Evolutionary conservation across 2,113 vertebrate genomes (phyloP), one percentile per base, ranked within the genome.

Genomic region (Marmota monax): DNA sequence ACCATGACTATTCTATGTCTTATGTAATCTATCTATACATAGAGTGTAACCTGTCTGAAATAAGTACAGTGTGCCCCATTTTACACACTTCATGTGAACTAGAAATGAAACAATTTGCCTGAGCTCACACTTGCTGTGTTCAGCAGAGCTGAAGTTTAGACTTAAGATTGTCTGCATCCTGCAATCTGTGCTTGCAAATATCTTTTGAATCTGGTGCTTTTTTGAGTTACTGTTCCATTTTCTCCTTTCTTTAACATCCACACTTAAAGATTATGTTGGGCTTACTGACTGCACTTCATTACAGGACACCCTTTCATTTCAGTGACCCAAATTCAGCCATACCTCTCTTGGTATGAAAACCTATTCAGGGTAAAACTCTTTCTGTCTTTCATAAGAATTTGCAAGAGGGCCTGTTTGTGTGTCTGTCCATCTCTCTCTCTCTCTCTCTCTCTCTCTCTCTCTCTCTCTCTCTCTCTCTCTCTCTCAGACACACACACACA

Each of bases 391-490:
- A 27, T 13, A 69, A 77, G 5, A 5, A 82, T 79, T 63, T 83
- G 18, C 5, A 12, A 39, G 88, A 42, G 76, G 20, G 56, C 12
- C 25, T 18, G 56, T 7, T 5, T 56, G 1, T 20, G 17, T 58
- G 18, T 7, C 18, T 58, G 20, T 53, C 16, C 18, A 5, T 8
- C 7, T 58, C 5, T 53, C 14, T 53, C 12, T 53, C 51, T 53
- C 14, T 16, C 13, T 16, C 51, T 16, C 51, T 16, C 51, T 16
- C 51, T 16, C 51, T 7, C 56, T 22, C 5, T 58, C 6, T 51
- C 7, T 7, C 7, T 0, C 72, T 12, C 16, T 63, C n/a, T 7
- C 7, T 0, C 72, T 12, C 16, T 63, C n/a, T 2, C 61, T 63
- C 2, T 63, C 61, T 63, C 16, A 61, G 1, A 34, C 27, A 73